A percentile compares a stretch with the other conserved stretches of the same genome.
Evolutionary conservation across 2,888 invertebrate species (phyloP).

Genomic region (Nephrotoma flavescens): DNA sequence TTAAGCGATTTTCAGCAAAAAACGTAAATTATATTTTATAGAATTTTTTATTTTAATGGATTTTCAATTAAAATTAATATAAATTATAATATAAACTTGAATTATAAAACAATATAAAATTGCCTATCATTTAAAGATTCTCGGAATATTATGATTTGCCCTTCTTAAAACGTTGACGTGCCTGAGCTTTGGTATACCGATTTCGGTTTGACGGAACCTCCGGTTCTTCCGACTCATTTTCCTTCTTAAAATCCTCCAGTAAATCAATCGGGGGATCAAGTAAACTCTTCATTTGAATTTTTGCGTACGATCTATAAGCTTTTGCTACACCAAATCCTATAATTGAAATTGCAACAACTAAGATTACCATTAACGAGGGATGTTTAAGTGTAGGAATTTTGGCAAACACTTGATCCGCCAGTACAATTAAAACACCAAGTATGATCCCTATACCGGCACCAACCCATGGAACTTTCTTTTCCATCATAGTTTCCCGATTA

Average conservation of each 20-base stretch:
- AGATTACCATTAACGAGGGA: slow-evolving; percentile 54
- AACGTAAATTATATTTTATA: neutral
- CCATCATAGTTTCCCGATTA: slow-evolving; percentile 46
- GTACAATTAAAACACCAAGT: slow-evolving; percentile 47
- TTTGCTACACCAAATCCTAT: slow-evolving; percentile 52
- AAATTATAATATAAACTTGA: neutral
- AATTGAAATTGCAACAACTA: slow-evolving; percentile 50
- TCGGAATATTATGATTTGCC: slow-evolving; percentile 41
- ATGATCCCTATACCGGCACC: slow-evolving; percentile 59
- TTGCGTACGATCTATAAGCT: slow-evolving; percentile 37
- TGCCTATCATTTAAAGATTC: neutral
- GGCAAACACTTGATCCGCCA: slow-evolving; percentile 51
- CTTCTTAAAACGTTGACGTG: slow-evolving; percentile 57
- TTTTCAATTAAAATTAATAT: neutral
- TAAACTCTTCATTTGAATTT: slow-evolving; percentile 36
- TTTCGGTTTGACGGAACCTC: slow-evolving; percentile 32
- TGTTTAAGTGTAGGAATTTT: slow-evolving; percentile 49
- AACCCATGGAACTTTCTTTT: slow-evolving; percentile 58
- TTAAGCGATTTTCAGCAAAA: too few species aligned
- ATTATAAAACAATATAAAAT: neutral
- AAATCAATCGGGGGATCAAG: slow-evolving; percentile 38
- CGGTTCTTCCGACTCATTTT: slow-evolving; percentile 18
- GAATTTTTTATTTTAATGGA: neutral
- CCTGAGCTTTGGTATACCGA: slow-evolving; percentile 60
- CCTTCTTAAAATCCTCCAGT: slow-evolving; percentile 20